phyloP scores from a whole-genome alignment of 2,888 invertebrate genomes.

The Aquatica leii region DNA sequence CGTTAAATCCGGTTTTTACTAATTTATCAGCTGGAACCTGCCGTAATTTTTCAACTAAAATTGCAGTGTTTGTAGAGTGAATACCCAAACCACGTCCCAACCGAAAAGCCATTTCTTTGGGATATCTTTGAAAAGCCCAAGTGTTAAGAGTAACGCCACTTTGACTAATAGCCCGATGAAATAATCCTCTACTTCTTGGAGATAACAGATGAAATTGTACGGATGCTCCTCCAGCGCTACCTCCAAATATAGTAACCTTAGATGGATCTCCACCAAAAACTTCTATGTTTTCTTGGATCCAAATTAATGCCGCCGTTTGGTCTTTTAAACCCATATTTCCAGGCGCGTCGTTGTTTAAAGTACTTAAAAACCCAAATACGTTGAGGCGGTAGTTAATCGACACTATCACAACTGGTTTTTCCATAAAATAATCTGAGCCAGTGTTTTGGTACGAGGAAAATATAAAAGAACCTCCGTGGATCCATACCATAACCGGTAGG shows the following conservation, averaged over 20 bases:
- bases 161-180: constrained; percentile 28
- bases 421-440: constrained; percentile 43
- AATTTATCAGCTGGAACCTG: constrained; percentile 17
- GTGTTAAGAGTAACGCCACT: constrained; percentile 24
- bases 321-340: constrained; percentile 43
- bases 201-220: constrained; percentile 34
- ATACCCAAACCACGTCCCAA: constrained; percentile 18
- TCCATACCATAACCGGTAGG: constrained; percentile 47
- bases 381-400: constrained; percentile 27
- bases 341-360: constrained; percentile 37
- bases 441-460: constrained; percentile 34
- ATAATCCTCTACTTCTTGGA: constrained; percentile 21
- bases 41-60: constrained; percentile 13
- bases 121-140: constrained; percentile 24
- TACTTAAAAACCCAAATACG: constrained; percentile 44
- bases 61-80: not conserved
- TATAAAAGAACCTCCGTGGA: constrained; percentile 45
- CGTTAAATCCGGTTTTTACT: constrained; percentile 16
- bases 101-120: constrained; percentile 6
- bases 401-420: constrained; percentile 43
- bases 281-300: constrained; percentile 33
- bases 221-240: constrained; percentile 39
- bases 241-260: constrained; percentile 37
- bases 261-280: constrained; percentile 39
- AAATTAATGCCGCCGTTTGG: constrained; percentile 30